Evolutionary conservation across 2,888 invertebrate genomes (phyloP).

Genomic region (Neoitamus cyanurus): DNA sequence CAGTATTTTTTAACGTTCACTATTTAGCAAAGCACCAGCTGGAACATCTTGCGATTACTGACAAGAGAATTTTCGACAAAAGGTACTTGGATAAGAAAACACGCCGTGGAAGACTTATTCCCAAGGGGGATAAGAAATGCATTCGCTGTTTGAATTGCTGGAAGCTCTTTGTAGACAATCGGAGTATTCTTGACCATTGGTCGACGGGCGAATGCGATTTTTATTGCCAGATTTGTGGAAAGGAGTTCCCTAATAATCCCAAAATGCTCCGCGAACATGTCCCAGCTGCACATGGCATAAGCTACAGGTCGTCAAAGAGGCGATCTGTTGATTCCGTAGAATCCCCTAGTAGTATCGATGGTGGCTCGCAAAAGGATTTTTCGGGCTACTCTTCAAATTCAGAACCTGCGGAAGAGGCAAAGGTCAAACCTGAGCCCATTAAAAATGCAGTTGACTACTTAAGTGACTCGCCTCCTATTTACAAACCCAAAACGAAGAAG

Average conservation of each 20-base stretch:
- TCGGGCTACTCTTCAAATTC: neutral
- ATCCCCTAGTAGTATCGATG: neutral
- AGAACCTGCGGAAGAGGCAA: neutral
- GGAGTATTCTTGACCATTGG: constrained; percentile 60
- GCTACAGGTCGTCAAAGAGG: constrained; percentile 54
- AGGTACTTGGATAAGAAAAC: constrained; percentile 55
- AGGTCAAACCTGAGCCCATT: neutral
- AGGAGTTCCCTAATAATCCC: constrained; percentile 58
- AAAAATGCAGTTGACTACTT: neutral
- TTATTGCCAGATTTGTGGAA: constrained; percentile 59
- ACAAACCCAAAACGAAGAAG: neutral
- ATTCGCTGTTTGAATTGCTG: constrained; percentile 61
- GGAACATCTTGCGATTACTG: constrained; percentile 55
- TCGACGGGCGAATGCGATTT: constrained; percentile 58
- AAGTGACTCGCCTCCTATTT: neutral
- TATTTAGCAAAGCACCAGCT: constrained; percentile 59
- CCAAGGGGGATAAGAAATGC: constrained; percentile 56
- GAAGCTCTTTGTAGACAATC: constrained; percentile 58
- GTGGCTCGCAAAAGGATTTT: neutral
- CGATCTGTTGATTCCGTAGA: neutral
- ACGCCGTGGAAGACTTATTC: constrained; percentile 58
- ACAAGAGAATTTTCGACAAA: constrained; percentile 56
- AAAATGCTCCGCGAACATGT: constrained; percentile 58
- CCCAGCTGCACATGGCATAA: constrained; percentile 57
- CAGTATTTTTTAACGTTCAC: constrained; percentile 51